phyloP scores from a whole-genome alignment of 1,140 invertebrate genomes.

The Brachionus calyciflorus region DNA sequence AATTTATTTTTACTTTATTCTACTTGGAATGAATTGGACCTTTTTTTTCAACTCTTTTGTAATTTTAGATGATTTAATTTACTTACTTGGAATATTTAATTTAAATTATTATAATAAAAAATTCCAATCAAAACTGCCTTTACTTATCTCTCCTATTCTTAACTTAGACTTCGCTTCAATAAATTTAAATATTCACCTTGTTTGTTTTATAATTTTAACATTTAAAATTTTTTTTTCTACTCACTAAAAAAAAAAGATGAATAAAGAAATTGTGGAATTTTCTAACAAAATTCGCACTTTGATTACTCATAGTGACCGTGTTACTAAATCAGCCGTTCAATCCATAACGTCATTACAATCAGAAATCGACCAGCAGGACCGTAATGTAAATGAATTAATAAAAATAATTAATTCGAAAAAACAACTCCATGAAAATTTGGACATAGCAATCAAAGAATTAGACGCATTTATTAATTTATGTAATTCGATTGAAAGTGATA shows the following conservation, averaged over 20 bases:
- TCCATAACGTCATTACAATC: background rate
- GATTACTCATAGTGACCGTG: background rate
- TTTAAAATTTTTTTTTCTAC: no score
- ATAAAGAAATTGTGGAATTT: conserved; percentile 18
- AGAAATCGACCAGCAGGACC: background rate
- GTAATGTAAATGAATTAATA: background rate
- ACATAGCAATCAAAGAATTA: background rate
- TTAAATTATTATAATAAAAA: conserved; percentile 34
- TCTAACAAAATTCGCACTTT: background rate
- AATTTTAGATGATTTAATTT: no score
- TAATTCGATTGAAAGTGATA: background rate
- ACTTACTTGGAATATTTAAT: background rate
- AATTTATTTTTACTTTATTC: background rate
- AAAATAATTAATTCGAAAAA: background rate
- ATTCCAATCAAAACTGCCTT: conserved; percentile 1
- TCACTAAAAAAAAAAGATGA: conserved; percentile 20
- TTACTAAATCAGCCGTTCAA: background rate
- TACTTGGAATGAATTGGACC: background rate
- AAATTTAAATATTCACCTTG: conserved; percentile 11
- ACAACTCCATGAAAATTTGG: background rate
- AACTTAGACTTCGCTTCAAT: background rate
- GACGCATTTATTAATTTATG: background rate
- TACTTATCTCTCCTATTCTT: background rate
- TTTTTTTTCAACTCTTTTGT: background rate
- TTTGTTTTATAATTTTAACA: background rate